A percentile compares a stretch with the other conserved stretches of the same genome.
These are phyloP conservation scores for Coptodon bakossiorum DNA, from an alignment of 2,113 vertebrate species.

Conservation along the genomic window DNA sequence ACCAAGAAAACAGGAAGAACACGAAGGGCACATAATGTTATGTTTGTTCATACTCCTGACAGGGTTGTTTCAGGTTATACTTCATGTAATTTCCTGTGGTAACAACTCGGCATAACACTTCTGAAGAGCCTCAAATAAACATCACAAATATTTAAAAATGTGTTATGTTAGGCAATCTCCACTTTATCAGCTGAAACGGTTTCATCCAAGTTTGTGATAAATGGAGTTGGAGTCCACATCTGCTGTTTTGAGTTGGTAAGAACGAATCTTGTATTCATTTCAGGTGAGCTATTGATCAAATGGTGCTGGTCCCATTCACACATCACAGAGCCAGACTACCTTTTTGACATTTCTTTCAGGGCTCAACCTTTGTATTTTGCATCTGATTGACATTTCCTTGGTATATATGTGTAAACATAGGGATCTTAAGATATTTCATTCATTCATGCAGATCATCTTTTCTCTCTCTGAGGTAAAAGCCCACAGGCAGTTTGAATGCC, in stretches of 20 bases:
- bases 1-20: not conserved
- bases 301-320: not conserved
- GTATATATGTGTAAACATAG: conserved; percentile 54
- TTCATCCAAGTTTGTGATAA: not conserved
- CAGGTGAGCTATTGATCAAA: conserved; percentile 58
- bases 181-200: not conserved
- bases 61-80: not conserved
- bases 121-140: not conserved
- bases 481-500: not conserved
- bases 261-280: conserved; percentile 28
- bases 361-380: conserved; percentile 55
- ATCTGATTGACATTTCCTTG: conserved; percentile 67
- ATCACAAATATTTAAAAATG: not conserved
- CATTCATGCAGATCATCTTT: conserved; percentile 41
- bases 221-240: not conserved
- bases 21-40: not conserved
- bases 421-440: conserved; percentile 53
- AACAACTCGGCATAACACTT: not conserved
- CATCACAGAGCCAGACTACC: not conserved
- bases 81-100: conserved; percentile 15
- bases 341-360: conserved; percentile 58
- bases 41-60: not conserved
- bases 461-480: conserved; percentile 18
- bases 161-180: not conserved
- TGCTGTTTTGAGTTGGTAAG: not conserved